Conservation (phyloP, 1,140 invertebrate species). For the Chironomus striatipennis region DNA sequence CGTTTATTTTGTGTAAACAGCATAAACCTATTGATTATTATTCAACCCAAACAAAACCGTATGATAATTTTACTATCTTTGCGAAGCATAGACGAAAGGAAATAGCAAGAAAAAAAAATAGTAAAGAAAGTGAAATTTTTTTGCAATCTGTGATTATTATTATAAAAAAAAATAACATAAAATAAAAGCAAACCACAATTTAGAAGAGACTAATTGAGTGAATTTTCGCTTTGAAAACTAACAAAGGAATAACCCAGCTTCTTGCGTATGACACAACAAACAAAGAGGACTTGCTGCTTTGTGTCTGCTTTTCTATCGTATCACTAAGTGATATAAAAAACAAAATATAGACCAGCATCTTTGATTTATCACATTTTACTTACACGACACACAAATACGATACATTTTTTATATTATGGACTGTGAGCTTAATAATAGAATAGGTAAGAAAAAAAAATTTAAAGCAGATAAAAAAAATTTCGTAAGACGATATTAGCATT, state of each 20-base stretch:
- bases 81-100: not conserved
- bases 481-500: not conserved
- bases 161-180: not conserved
- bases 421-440: not conserved
- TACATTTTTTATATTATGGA: not conserved
- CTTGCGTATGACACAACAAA: no score
- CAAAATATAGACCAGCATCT: no score
- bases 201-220: not conserved
- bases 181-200: not conserved
- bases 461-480: not conserved
- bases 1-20: no score
- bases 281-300: no score
- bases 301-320: no score
- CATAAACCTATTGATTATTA: not conserved
- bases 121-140: conserved; percentile 5
- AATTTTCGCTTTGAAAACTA: not conserved
- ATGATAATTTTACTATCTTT: not conserved
- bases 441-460: not conserved
- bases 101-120: not conserved
- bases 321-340: no score
- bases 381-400: no score
- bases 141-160: not conserved
- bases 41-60: not conserved
- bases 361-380: no score
- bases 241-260: not conserved